Evolutionary conservation across 2,113 vertebrate genomes (phyloP), one percentile per base, ranked within the genome.

Genomic region (Tauraco erythrolophus): DNA sequence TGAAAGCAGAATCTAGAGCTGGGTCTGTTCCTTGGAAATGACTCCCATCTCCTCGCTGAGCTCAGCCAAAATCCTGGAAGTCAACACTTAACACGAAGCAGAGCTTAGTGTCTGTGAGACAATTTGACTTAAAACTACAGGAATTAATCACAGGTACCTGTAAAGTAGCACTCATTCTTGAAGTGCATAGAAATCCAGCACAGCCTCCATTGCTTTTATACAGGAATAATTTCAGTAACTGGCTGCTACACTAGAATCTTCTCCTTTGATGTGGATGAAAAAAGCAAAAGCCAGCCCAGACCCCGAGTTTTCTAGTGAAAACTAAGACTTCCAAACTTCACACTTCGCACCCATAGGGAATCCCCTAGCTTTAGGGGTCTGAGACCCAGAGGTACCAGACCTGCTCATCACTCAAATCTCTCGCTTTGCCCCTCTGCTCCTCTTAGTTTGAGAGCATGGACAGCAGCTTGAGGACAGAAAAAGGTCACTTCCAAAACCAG

Each of bases 1-100:
- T 96, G 80, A 84, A 89, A 91, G 82, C 69, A 72, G 72, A 76
- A 84, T n/a, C 60, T 50, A 51, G 88, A 87, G 56, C n/a, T 48
- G 2, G 13, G 30, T 75, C 39, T 74, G 80, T 17, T 84, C 77
- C 60, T 50, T 78, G 72, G 88, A 89, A 95, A 91, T 61, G 15
- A 79, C 70, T 85, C 65, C 89, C 48, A 33, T 70, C 85, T 88
- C 82, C 64, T 54, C 6, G 12, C 79, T 75, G 68, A 84, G 51
- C 94, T 79, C 60, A 41, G 61, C 69, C 97, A 76, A 82, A 86
- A 51, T 23, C 68, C 68, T 81, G 65, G 64, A 79, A 89, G n/a
- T 60, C 37, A 24, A 41, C 37, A 24, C 39, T 85, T 45, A 53
- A 53, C 41, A 8, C 0, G 0, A 71, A 79, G 89, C 89, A 68